phyloP scores from a whole-genome alignment of 1,140 invertebrate species.

The Zaprionus camerounensis region DNA sequence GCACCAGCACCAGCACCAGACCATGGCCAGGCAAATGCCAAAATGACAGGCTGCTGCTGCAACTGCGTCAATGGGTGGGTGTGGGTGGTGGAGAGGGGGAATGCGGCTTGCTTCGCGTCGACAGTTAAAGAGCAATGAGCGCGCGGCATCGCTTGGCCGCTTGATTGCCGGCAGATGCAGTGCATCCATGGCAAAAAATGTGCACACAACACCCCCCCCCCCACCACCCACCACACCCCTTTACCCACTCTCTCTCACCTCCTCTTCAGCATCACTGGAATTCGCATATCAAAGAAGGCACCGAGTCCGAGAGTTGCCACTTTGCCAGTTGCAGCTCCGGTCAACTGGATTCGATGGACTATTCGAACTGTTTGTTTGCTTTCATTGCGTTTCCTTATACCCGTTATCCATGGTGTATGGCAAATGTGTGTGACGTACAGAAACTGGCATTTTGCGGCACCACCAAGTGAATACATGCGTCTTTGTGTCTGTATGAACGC shows the following conservation, averaged over 20 bases:
- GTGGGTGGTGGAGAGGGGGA: not conserved
- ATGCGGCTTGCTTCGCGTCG: constrained; percentile 32
- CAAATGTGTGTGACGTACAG: too few species aligned
- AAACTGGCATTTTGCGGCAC: too few species aligned
- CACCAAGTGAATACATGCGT: too few species aligned
- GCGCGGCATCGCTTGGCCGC: constrained; percentile 9
- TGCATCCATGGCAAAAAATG: constrained; percentile 6
- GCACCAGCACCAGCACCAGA: too few species aligned
- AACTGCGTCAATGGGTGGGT: not conserved
- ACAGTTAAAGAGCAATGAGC: constrained; percentile 59
- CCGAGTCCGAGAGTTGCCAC: not conserved
- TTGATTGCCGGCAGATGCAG: constrained; percentile 32
- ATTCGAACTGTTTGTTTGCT: not conserved
- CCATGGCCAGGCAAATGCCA: constrained; percentile 1
- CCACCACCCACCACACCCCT: too few species aligned
- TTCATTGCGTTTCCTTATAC: not conserved
- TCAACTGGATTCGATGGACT: constrained; percentile 1
- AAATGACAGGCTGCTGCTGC: constrained; percentile 10
- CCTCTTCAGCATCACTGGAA: constrained; percentile 13
- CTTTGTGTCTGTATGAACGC: not conserved
- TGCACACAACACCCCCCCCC: not conserved
- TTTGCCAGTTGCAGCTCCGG: constrained; percentile 12
- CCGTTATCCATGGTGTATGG: too few species aligned
- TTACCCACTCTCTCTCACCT: too few species aligned
- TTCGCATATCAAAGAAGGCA: constrained; percentile 54